Conservation (phyloP, 2,113 vertebrate genomes). For the Alligator sinensis region DNA sequence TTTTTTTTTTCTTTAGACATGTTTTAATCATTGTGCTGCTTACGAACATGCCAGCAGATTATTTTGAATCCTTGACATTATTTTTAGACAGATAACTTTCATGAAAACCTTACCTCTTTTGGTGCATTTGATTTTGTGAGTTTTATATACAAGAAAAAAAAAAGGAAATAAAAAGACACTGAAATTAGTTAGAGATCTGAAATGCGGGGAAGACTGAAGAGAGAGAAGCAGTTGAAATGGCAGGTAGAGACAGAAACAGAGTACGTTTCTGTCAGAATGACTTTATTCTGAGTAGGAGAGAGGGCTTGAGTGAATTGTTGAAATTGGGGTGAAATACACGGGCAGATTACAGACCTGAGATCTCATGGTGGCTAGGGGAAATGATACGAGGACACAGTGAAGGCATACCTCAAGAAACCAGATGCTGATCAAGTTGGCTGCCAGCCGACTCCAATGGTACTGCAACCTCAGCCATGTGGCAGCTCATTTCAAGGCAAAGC, state of each 20-base stretch:
- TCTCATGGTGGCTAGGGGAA: no score
- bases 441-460: no score
- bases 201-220: neutral
- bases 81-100: neutral
- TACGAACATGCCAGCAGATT: neutral
- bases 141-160: neutral
- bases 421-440: no score
- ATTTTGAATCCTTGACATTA: slow-evolving; percentile 14
- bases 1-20: slow-evolving; percentile 67
- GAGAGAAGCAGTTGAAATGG: neutral
- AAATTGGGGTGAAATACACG: neutral
- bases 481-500: no score
- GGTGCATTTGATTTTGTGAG: neutral
- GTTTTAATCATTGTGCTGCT: slow-evolving; percentile 16
- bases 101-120: neutral
- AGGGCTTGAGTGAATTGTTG: neutral
- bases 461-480: no score
- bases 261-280: neutral
- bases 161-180: neutral
- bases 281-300: neutral
- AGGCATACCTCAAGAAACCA: no score
- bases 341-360: no score
- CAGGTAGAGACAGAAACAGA: neutral
- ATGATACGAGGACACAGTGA: no score
- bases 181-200: neutral